These are phyloP conservation scores for Nylanderia fulva DNA, from an alignment of 1,140 invertebrate genomes.

Conservation along the genomic window DNA sequence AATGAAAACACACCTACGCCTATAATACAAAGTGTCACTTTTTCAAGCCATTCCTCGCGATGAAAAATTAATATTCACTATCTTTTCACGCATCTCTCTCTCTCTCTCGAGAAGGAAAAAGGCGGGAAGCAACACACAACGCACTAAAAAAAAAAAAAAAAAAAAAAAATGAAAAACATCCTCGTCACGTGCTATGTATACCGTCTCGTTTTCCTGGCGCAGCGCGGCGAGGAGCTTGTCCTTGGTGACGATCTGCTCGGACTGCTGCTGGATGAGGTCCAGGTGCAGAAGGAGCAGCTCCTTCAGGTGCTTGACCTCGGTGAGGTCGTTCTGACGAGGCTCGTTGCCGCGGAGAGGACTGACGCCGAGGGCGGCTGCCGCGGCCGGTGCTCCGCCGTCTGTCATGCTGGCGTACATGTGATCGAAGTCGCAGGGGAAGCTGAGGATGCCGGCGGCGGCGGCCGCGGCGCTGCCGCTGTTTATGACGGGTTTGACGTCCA, in stretches of 20 bases:
- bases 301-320: conserved; percentile 88
- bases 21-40: not conserved
- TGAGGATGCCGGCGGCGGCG: conserved; percentile 78
- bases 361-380: conserved; percentile 79
- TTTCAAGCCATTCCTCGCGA: not conserved
- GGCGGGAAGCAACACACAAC: not conserved
- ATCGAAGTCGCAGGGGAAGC: conserved; percentile 86
- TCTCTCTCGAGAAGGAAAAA: too few relatives aligned
- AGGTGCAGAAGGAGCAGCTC: conserved; percentile 90
- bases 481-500: conserved; percentile 69
- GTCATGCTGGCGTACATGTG: conserved; percentile 87
- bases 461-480: conserved; percentile 75
- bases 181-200: conserved; percentile 83
- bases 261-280: conserved; percentile 91
- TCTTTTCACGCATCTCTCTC: not conserved
- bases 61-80: too few relatives aligned
- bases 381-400: conserved; percentile 71
- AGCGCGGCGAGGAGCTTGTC: conserved; percentile 88
- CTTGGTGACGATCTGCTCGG: conserved; percentile 89
- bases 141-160: not conserved
- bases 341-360: conserved; percentile 82
- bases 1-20: not conserved
- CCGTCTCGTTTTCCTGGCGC: conserved; percentile 89
- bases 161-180: not conserved
- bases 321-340: conserved; percentile 85